Percentiles rank a stretch among this genome's conserved stretches.
Conservation (phyloP, 1,140 invertebrate genomes). For the Harlomillsia oculata region DNA sequence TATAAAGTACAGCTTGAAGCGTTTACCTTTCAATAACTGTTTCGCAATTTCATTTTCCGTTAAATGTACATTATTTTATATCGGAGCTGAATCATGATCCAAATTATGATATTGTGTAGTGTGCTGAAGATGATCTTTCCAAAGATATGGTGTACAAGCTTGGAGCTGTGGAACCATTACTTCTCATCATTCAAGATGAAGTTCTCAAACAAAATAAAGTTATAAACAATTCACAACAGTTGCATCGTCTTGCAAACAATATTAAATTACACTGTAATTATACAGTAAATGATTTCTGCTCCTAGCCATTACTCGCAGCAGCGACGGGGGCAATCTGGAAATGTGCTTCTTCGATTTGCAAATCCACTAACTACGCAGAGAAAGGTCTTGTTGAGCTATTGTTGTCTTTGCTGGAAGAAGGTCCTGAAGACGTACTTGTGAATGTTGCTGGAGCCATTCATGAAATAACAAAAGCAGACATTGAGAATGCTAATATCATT, state of each 20-base stretch:
- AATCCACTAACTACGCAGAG: slow-evolving; percentile 9
- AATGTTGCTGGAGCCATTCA: slow-evolving; percentile 78
- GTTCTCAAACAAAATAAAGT: slow-evolving; percentile 54
- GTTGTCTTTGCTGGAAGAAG: slow-evolving; percentile 17
- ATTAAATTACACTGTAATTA: not conserved
- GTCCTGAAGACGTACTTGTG: slow-evolving; percentile 52
- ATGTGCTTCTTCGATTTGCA: slow-evolving; percentile 53
- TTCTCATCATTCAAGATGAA: slow-evolving; percentile 59
- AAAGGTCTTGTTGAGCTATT: slow-evolving; percentile 30
- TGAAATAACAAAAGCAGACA: slow-evolving; percentile 17
- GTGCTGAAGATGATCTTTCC: slow-evolving; percentile 68
- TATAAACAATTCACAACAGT: not conserved
- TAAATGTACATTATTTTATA: too few relatives aligned
- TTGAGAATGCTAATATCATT: slow-evolving; percentile 10
- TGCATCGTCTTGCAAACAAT: not conserved
- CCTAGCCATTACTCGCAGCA: slow-evolving; percentile 60
- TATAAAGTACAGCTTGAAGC: slow-evolving; percentile 60
- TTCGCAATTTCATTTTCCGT: too few relatives aligned
- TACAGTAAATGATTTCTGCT: not conserved
- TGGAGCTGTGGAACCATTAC: slow-evolving; percentile 72
- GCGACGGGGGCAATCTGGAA: slow-evolving; percentile 90
- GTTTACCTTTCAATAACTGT: too few relatives aligned
- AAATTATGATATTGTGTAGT: slow-evolving; percentile 42
- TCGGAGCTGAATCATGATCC: not conserved
- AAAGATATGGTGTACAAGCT: slow-evolving; percentile 70